These are phyloP conservation scores for Psittacus erithacus DNA, from an alignment of 2,113 vertebrate species.

Conservation along the genomic window DNA sequence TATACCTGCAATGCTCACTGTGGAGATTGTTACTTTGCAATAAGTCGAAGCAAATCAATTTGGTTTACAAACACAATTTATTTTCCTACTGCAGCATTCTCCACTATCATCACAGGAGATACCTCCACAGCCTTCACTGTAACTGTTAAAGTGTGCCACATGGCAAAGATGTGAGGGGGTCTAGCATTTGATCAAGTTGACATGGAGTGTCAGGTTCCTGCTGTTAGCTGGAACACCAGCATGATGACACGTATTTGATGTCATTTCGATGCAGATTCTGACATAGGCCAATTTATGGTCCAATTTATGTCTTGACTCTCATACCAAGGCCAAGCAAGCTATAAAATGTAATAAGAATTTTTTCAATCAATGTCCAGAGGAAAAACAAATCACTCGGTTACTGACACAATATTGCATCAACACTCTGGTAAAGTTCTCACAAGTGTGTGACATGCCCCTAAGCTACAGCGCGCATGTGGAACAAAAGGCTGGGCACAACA, in stretches of 20 bases:
- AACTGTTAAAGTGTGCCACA: slow-evolving; percentile 40
- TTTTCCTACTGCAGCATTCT: slow-evolving; percentile 31
- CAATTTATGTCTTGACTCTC: slow-evolving; percentile 81
- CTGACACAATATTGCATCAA: slow-evolving; percentile 78
- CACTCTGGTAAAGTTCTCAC: slow-evolving; percentile 76
- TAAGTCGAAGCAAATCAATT: slow-evolving; percentile 73
- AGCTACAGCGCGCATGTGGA: slow-evolving; percentile 48
- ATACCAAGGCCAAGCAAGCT: slow-evolving; percentile 78
- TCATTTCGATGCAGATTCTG: slow-evolving; percentile 78
- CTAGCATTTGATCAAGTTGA: slow-evolving; percentile 73
- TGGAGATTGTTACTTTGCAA: slow-evolving; percentile 65
- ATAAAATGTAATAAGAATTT: slow-evolving; percentile 85
- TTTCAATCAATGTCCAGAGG: slow-evolving; percentile 84
- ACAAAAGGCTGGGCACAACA: slow-evolving; percentile 3
- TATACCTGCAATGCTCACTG: slow-evolving; percentile 59
- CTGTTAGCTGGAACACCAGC: slow-evolving; percentile 49
- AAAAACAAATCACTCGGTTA: slow-evolving; percentile 80
- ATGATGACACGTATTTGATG: slow-evolving; percentile 73
- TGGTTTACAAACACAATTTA: slow-evolving; percentile 56
- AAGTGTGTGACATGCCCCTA: slow-evolving; percentile 75
- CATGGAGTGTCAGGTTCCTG: slow-evolving; percentile 55
- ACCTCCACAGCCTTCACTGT: neutral
- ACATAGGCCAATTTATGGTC: slow-evolving; percentile 81
- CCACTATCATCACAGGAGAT: slow-evolving; percentile 18
- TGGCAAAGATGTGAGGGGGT: slow-evolving; percentile 52